A percentile compares a stretch with the other conserved stretches of the same genome.
These are phyloP conservation scores for Drosophila vallismaia DNA, from an alignment of 2,888 invertebrate genomes.

Conservation along the genomic window DNA sequence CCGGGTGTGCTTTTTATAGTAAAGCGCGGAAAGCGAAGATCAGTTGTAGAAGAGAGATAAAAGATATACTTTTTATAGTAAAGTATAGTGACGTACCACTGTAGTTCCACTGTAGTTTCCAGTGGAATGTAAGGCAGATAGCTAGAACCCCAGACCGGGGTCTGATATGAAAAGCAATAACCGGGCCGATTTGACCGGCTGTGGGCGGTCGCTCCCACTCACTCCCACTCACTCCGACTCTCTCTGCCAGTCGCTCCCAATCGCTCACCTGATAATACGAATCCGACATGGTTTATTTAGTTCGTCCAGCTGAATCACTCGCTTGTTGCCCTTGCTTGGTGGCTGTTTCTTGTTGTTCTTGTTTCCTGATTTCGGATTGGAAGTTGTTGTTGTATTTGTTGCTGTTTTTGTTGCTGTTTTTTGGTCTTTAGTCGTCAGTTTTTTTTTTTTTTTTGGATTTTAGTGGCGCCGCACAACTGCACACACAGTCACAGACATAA, in stretches of 20 bases:
- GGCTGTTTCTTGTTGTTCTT: constrained; percentile 31
- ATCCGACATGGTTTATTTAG: constrained; percentile 82
- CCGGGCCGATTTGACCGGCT: constrained; percentile 33
- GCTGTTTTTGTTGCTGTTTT: constrained; percentile 30
- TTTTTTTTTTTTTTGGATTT: constrained; percentile 37
- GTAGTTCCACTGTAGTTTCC: background rate
- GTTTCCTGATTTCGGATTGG: constrained; percentile 23
- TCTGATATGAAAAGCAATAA: constrained; percentile 34
- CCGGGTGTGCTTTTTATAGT: no score
- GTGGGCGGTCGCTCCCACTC: constrained; percentile 47
- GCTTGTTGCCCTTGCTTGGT: constrained; percentile 25
- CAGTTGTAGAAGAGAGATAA: no score
- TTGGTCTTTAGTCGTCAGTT: constrained; percentile 26
- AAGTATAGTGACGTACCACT: background rate
- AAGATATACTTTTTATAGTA: no score
- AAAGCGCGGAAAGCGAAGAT: no score
- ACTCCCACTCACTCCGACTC: constrained; percentile 42
- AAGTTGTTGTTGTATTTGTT: background rate
- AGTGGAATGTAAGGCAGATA: background rate
- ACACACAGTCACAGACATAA: constrained; percentile 40
- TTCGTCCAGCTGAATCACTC: constrained; percentile 42
- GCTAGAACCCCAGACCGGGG: background rate
- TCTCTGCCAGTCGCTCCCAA: no score
- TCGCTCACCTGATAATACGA: constrained; percentile 84
- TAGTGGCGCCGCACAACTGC: constrained; percentile 57